Conservation (phyloP, 2,888 invertebrate genomes). For the Drosophila mettleri region DNA sequence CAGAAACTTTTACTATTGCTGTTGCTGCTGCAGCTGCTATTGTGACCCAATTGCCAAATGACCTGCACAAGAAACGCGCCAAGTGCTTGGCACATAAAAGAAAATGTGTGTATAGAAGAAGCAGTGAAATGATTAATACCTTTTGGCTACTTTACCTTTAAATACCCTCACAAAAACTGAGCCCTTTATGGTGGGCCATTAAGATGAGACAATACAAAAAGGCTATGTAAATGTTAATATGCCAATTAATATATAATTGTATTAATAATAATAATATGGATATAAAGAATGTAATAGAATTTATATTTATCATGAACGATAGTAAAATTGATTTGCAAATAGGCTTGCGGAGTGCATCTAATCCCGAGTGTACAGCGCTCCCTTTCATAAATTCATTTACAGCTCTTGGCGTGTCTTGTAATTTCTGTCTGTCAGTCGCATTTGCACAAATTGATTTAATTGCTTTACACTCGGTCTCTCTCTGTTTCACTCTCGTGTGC, state of each 20-base stretch:
- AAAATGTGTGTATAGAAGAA: constrained; percentile 23
- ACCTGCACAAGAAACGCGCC: constrained; percentile 59
- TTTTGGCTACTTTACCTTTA: constrained; percentile 21
- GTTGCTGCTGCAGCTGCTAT: background rate
- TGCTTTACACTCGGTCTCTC: background rate
- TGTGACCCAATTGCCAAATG: constrained; percentile 68
- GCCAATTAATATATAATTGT: background rate
- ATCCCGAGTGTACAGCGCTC: too few species aligned
- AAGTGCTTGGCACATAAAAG: constrained; percentile 26
- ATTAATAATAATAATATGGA: background rate
- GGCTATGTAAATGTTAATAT: background rate
- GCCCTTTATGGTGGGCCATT: background rate
- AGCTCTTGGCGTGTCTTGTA: background rate
- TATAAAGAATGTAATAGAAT: background rate
- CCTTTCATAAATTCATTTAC: background rate
- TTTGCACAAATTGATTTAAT: background rate
- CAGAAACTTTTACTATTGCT: background rate
- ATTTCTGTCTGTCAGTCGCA: background rate
- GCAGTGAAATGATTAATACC: constrained; percentile 18
- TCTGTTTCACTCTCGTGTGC: too few species aligned
- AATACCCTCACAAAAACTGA: background rate
- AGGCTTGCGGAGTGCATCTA: background rate
- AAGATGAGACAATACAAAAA: background rate
- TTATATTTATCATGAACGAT: too few species aligned
- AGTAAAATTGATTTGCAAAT: too few species aligned